Percentiles rank a stretch among this genome's conserved stretches.
Conservation (phyloP, 2,797 vertebrate species). For the Chloroceryle amazona region DNA sequence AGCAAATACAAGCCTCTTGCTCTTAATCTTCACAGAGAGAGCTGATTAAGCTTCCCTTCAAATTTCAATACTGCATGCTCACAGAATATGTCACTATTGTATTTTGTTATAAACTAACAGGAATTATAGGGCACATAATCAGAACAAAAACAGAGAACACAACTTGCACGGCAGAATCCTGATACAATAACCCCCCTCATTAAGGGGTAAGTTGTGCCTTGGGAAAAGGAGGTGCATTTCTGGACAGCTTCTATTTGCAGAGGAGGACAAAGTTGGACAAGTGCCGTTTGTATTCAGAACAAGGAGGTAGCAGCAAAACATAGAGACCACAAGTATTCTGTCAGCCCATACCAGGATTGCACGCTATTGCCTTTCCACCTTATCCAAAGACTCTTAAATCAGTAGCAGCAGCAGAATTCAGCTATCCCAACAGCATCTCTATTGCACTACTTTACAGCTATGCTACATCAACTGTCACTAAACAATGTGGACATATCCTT, state of each 20-base stretch:
- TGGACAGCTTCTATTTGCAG: not conserved
- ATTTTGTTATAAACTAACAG: not conserved
- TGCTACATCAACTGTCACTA: not conserved
- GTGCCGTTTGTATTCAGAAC: not conserved
- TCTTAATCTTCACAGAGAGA: not conserved
- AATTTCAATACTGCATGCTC: not conserved
- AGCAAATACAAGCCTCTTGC: not conserved
- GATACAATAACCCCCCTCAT: not conserved
- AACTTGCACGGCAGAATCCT: not conserved
- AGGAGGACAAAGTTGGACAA: not conserved
- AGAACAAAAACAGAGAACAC: not conserved
- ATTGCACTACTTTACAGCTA: not conserved
- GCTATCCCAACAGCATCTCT: not conserved
- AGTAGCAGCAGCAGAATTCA: not conserved
- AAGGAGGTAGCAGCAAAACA: not conserved
- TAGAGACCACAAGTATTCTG: accelerated
- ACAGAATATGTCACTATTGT: not conserved
- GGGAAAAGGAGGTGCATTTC: not conserved
- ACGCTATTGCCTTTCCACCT: accelerated
- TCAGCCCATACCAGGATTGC: not conserved
- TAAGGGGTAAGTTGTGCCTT: not conserved
- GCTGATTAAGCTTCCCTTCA: constrained; percentile 3
- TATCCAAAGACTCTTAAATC: not conserved
- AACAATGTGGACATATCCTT: accelerated
- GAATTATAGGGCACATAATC: not conserved